Evolutionary conservation across 2,797 vertebrate species (phyloP).

Genomic region (Gila robusta): DNA sequence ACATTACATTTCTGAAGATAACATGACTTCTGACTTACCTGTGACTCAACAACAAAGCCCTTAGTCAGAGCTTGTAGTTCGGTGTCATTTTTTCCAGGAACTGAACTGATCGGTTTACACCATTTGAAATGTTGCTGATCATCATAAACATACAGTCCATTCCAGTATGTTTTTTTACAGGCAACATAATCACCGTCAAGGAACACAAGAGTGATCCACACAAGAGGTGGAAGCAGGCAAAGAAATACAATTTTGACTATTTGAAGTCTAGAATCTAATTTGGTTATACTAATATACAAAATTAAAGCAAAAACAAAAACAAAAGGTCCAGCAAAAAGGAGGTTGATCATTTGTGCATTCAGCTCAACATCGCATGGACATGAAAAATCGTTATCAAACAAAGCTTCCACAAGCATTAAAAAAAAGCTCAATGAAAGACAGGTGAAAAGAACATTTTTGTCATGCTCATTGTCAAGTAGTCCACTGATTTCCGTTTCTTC

Average conservation of each 20-base stretch:
- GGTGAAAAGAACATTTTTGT: neutral
- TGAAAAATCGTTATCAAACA: neutral
- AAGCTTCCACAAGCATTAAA: neutral
- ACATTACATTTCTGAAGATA: no score
- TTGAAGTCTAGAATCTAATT: no score
- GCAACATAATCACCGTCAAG: neutral
- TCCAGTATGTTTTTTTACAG: neutral
- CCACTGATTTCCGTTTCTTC: accelerated
- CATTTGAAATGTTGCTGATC: neutral
- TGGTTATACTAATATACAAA: no score
- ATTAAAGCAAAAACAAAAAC: neutral
- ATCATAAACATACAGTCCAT: neutral
- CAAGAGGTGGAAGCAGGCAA: neutral
- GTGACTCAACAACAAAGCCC: neutral
- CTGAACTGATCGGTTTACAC: neutral
- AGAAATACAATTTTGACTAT: no score
- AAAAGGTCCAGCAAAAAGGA: neutral
- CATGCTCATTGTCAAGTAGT: neutral
- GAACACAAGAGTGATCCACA: neutral
- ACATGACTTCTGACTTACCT: neutral
- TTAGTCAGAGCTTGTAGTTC: neutral
- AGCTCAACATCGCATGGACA: neutral
- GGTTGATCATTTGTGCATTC: neutral
- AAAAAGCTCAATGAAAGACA: neutral
- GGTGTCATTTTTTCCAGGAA: neutral